Base-by-base conservation (phyloP, 2,113 vertebrate genomes). In the Psittacula cyanocephala region DNA sequence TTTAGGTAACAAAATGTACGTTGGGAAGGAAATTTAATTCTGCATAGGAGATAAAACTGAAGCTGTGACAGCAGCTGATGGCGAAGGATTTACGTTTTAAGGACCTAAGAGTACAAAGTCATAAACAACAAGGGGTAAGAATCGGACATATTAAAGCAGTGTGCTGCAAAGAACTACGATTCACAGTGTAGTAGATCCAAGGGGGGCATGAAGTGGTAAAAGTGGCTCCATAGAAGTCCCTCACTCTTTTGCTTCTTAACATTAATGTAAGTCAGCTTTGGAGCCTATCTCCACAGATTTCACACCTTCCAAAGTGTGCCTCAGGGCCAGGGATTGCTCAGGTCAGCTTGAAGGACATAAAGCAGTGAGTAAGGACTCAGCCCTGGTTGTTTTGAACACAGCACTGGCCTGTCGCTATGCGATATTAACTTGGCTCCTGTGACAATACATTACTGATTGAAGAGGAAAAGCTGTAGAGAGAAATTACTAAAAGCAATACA, bases 71-170 rank as follows among this genome's bases (percentile, higher is more conserved):
- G 18, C 37, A 81, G 71, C 2, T 6, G 28, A 53, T 4, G 17
- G 44, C 53, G 92, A 52, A 44, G 22, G 27, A 69, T 5, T 0
- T 8, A 35, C 10, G 13, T 69, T 44, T 69, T 20, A 3, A 31
- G 13, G 39, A 60, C 11, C 67, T 29, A 4, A 27, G 29, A 63
- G 6, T 31, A 70, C 69, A 35, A 79, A 57, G 23, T 50, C 22
- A 18, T 12, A 59, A 82, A 47, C 13, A 68, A 37, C 2, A 11
- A 67, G 13, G 13, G 16, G 10, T 35, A 17, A 78, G 75, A 88
- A 55, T 3, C 43, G 43, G 33, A 46, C 4, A 3, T 0, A 0
- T 29, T 25, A 59, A 63, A 3, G 16, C 39, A 53, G n/a, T 1
- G n/a, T 13, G 9, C 46, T 59, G 10, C 13, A 11, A 27, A 29